phyloP scores from a whole-genome alignment of 2,113 vertebrate genomes.

The Upupa epops region DNA sequence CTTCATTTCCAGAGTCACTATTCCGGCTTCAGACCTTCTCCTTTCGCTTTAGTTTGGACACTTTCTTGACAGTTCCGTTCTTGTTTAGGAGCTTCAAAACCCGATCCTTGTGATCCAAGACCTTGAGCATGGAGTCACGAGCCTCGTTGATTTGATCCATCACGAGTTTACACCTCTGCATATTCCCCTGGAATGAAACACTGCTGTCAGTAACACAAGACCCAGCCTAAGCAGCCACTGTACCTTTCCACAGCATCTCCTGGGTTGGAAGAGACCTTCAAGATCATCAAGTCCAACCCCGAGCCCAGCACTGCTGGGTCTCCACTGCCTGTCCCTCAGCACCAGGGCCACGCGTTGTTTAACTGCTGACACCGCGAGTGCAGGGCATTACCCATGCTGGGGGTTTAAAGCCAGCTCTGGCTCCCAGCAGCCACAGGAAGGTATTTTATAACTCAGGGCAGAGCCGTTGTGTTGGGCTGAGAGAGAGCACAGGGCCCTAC shows the following conservation, averaged over 20 bases:
- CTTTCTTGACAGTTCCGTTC: conserved; percentile 93
- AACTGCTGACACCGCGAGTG: not conserved
- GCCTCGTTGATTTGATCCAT: conserved; percentile 99
- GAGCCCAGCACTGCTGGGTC: no score
- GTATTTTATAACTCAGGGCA: not conserved
- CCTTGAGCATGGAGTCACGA: conserved; percentile 98
- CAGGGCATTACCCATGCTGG: not conserved
- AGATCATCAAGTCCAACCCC: no score
- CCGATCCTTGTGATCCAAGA: conserved; percentile 97
- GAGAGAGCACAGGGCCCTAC: conserved; percentile 61
- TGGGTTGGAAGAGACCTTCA: no score
- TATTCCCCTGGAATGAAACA: conserved; percentile 88
- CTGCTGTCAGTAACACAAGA: not conserved
- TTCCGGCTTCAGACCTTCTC: conserved; percentile 83
- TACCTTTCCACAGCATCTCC: not conserved
- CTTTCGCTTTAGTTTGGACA: conserved; percentile 95
- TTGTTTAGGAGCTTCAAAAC: conserved; percentile 98
- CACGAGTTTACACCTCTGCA: conserved; percentile 99
- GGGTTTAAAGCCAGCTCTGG: not conserved
- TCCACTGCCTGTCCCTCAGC: no score
- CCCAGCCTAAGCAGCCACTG: not conserved
- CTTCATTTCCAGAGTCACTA: conserved; percentile 63
- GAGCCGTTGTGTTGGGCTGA: not conserved
- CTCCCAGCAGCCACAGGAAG: not conserved
- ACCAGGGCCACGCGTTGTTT: no score